phyloP scores from a whole-genome alignment of 1,140 invertebrate genomes.

The Penaeus vannamei region DNA sequence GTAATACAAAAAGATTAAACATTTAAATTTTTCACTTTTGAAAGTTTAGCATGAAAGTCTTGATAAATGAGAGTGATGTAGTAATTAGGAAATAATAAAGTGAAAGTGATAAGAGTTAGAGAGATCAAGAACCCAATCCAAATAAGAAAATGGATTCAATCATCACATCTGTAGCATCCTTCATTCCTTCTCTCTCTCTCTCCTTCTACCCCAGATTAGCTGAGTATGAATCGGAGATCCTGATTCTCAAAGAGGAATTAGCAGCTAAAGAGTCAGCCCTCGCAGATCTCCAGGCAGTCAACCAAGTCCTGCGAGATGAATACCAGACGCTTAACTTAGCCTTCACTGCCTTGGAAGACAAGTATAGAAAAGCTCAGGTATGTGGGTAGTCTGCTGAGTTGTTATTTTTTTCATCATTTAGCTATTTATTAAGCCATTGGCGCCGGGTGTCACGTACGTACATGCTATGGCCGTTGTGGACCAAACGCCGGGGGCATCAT shows the following conservation, averaged over 20 bases:
- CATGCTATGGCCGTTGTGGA: too few species aligned
- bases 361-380: constrained; percentile 83
- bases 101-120: too few species aligned
- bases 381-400: background rate
- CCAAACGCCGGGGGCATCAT: too few species aligned
- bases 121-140: too few species aligned
- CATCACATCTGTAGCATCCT: constrained; percentile 52
- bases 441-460: too few species aligned
- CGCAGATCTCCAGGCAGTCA: constrained; percentile 82
- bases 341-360: constrained; percentile 90
- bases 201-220: constrained; percentile 77
- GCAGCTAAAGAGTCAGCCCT: constrained; percentile 71
- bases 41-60: too few species aligned
- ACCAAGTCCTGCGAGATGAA: constrained; percentile 93
- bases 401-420: background rate
- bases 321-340: constrained; percentile 94
- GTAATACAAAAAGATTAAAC: too few species aligned
- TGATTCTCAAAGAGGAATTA: constrained; percentile 70
- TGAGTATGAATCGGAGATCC: constrained; percentile 81
- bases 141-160: too few species aligned
- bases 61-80: too few species aligned
- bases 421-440: background rate
- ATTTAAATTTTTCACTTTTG: too few species aligned
- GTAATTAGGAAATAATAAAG: too few species aligned
- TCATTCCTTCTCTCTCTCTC: constrained; percentile 71